Evolutionary conservation across 2,888 invertebrate genomes (phyloP), one percentile per base, ranked within the genome.

Genomic region (Epiperipatus broadwayi): DNA sequence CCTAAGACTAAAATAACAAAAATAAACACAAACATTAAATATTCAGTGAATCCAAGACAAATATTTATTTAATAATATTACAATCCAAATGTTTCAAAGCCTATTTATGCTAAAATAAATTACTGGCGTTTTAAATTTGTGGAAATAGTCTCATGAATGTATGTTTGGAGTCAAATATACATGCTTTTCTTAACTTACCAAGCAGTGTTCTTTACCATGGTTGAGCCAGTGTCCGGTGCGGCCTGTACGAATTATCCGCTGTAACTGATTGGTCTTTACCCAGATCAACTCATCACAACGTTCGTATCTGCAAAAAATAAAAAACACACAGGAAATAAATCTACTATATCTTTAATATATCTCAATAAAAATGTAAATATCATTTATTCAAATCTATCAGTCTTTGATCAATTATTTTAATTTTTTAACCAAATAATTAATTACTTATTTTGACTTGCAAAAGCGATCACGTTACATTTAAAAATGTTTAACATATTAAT

Each of bases 211-310:
- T 58, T 95, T 95, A 18, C 93, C 95, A 57, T 95, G 95, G 60
- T 95, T 95, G 19, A 95, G 65, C 95, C 95, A 95, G 60, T 95
- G 95, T 0, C 95, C 93, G 0, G 93, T 93, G 39, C 93, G 68
- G 0, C 95, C 95, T 0, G 95, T 95, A 21, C 93, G 68, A 50
- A 95, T 95, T 50, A 95, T 93, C 42, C 93, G 65, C 57, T 95
- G 95, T 43, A 95, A 62, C 56, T 95, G 95, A 62, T 95, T 95
- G 0, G 93, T 95, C 64, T 95, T 95, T 39, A 95, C 93, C 95
- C 95, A 95, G 51, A 95, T 93, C 28, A 95, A 71, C 57, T 95
- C 95, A 56, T 95, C 93, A 2, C 89, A 84, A 34, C 91, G 69
- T 53, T 87, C 83, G 55, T 95, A 93, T 7, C n/a, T n/a, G n/a